These are phyloP conservation scores for Reticulitermes speratus DNA, from an alignment of 1,140 invertebrate species.

Conservation along the genomic window DNA sequence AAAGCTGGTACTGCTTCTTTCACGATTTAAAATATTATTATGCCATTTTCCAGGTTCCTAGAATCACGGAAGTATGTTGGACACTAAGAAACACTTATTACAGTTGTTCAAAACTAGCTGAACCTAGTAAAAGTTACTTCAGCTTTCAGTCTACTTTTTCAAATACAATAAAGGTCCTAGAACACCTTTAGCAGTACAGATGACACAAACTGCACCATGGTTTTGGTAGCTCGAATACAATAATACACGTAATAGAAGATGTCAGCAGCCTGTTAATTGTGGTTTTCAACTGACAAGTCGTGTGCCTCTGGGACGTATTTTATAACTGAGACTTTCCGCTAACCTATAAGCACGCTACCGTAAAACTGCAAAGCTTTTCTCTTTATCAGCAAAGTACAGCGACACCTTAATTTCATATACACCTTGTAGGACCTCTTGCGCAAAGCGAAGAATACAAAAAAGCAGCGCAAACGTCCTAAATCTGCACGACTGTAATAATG, in stretches of 20 bases:
- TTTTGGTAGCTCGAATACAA: not conserved
- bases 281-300: not conserved
- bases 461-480: too few species aligned
- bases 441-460: too few species aligned
- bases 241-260: not conserved
- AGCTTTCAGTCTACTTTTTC: not conserved
- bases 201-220: not conserved
- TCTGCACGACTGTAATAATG: too few species aligned
- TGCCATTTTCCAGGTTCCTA: not conserved
- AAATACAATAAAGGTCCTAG: not conserved
- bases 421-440: too few species aligned
- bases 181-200: not conserved
- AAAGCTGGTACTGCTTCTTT: too few species aligned
- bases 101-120: not conserved
- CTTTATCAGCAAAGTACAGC: too few species aligned
- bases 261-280: not conserved
- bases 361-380: too few species aligned
- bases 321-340: not conserved
- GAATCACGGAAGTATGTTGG: not conserved
- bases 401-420: too few species aligned
- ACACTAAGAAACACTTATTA: not conserved
- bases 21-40: too few species aligned
- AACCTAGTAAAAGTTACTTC: not conserved
- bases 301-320: not conserved
- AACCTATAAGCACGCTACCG: not conserved